These are phyloP conservation scores for Dipodomys ordii DNA, from an alignment of 2,113 vertebrate genomes.

Conservation along the genomic window DNA sequence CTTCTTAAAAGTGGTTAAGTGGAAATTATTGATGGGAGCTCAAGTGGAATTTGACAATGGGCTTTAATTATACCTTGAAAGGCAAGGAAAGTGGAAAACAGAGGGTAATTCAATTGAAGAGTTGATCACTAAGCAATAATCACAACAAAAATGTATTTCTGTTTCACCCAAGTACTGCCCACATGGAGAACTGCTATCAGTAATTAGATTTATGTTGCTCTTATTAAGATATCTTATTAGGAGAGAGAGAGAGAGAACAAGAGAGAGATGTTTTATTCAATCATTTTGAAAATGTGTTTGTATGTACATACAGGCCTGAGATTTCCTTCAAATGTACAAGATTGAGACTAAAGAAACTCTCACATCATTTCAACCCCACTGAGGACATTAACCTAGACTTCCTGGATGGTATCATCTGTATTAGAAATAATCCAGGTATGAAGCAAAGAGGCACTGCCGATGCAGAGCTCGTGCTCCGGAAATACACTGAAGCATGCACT, in stretches of 20 bases:
- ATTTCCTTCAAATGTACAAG: slow-evolving; percentile 52
- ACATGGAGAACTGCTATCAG: background rate
- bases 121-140: slow-evolving; percentile 73
- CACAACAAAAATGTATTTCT: slow-evolving; percentile 64
- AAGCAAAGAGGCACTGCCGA: background rate
- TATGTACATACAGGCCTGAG: background rate
- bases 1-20: slow-evolving; percentile 78
- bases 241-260: background rate
- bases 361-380: background rate
- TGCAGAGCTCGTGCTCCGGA: background rate
- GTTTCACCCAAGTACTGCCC: slow-evolving; percentile 56
- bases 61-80: slow-evolving; percentile 81
- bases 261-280: slow-evolving; percentile 11
- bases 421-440: background rate
- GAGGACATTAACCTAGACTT: background rate
- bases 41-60: slow-evolving; percentile 68
- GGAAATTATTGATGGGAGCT: slow-evolving; percentile 68
- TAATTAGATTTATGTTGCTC: slow-evolving; percentile 58
- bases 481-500: background rate
- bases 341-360: background rate
- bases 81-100: slow-evolving; percentile 74
- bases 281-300: slow-evolving; percentile 54
- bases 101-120: slow-evolving; percentile 74
- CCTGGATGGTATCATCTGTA: background rate
- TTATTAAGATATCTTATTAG: slow-evolving; percentile 58